Percentiles rank a stretch among this genome's conserved stretches.
These are phyloP conservation scores for Sapajus apella DNA, from an alignment of 2,113 vertebrate genomes.

Conservation along the genomic window DNA sequence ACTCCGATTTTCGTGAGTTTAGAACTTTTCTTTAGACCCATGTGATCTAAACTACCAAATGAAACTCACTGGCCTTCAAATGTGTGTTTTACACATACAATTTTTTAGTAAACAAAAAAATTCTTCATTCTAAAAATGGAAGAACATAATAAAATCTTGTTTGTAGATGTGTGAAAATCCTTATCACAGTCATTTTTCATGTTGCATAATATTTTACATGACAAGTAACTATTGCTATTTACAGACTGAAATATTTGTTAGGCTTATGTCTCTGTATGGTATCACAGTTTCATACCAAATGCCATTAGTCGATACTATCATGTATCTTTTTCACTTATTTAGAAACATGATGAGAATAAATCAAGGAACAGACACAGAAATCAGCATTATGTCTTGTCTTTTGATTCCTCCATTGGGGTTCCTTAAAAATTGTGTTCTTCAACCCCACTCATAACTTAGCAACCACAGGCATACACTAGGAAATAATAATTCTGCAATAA, in stretches of 20 bases:
- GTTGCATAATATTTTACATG: background rate
- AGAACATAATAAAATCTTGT: background rate
- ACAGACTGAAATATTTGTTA: background rate
- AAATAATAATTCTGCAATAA: background rate
- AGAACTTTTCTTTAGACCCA: conserved; percentile 49
- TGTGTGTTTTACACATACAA: background rate
- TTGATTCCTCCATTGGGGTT: background rate
- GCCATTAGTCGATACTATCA: background rate
- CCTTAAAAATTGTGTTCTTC: background rate
- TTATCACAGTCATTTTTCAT: background rate
- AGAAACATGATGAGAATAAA: conserved; percentile 6
- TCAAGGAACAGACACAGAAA: background rate
- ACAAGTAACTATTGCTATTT: background rate
- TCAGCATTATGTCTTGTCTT: background rate
- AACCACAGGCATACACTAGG: background rate
- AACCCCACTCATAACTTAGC: background rate
- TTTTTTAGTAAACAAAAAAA: background rate
- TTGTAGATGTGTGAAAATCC: background rate
- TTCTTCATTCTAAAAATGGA: background rate
- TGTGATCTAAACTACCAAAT: background rate
- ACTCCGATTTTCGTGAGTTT: conserved; percentile 76
- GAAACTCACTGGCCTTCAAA: conserved; percentile 5
- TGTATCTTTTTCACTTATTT: background rate
- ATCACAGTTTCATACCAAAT: background rate
- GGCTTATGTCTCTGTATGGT: background rate